Evolutionary conservation across 2,113 vertebrate genomes (phyloP).

Genomic region (Addax nasomaculatus): DNA sequence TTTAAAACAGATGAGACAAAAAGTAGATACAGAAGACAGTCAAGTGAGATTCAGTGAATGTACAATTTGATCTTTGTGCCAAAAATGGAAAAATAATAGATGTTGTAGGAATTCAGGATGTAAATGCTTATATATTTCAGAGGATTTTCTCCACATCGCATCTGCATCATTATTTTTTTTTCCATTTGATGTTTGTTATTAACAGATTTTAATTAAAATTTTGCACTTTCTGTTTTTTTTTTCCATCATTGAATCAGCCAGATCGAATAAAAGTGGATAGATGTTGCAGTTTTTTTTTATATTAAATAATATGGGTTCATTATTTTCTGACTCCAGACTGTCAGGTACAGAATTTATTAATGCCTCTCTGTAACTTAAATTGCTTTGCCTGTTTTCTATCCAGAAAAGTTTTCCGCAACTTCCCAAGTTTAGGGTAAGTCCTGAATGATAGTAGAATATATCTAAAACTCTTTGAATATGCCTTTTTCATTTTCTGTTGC

Average conservation of each 20-base stretch:
- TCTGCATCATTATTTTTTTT: neutral
- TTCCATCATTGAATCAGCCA: neutral
- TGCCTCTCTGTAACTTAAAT: neutral
- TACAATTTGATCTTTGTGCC: neutral
- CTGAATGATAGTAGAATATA: neutral
- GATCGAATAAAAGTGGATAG: neutral
- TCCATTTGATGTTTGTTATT: neutral
- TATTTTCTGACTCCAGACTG: neutral
- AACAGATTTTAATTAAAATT: constrained; percentile 2
- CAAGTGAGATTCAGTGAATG: neutral
- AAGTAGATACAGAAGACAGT: neutral
- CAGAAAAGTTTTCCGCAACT: neutral
- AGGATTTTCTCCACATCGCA: neutral
- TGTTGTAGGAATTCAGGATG: neutral
- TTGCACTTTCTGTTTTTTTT: neutral
- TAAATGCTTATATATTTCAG: neutral
- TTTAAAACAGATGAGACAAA: neutral
- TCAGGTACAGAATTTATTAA: neutral
- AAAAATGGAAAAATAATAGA: neutral
- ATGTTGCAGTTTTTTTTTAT: neutral
- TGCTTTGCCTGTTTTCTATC: neutral
- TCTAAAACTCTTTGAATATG: neutral
- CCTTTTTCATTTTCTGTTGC: neutral
- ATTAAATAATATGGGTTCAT: neutral
- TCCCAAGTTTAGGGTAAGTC: neutral